Base-by-base conservation (phyloP, 2,113 vertebrate species). In the Onychorhynchus coronatus region DNA sequence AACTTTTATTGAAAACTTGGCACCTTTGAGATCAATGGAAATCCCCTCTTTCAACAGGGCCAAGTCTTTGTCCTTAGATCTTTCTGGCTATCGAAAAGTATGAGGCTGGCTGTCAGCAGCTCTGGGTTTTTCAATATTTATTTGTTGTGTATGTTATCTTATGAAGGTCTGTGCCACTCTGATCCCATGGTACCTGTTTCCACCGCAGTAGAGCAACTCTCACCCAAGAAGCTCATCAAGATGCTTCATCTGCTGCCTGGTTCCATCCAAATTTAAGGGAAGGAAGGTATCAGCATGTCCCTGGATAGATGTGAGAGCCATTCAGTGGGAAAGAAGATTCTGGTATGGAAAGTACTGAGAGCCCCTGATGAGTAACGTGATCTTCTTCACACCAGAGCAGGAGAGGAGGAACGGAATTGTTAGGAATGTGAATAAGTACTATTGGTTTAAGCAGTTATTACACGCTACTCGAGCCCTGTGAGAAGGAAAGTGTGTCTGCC, bases 401-500 rank as follows among this genome's bases (percentile, higher is more conserved):
- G 59, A 61, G 71, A 79, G 56, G n/a, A 93, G 78, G 78, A 79
- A 76, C 14, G 41, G 77, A 65, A 79, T 76, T 66, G 20, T 85
- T 39, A 49, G n/a, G 42, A 58, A 41, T 50, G 30, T 15, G 27
- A 82, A 50, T 46, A 22, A 94, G n/a, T 66, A 31, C 18, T 44
- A 28, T n/a, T 74, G 58, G 50, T 65, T 86, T 46, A 82, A 87
- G 67, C 35, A 70, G 74, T 68, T 86, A 73, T 65, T 95, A 42
- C 67, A 49, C 53, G 83, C 90, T 71, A 79, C 78, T 87, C 82
- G 89, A 95, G 82, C 63, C 18, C 76, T 94, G 92, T 95, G 93
- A 89, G 91, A 95, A 93, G 85, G 66, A 67, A 72, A 81, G 33
- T 11, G 35, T 24, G 27, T 46, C 92, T 93, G 90, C 72, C 83